Evolutionary conservation across 2,797 vertebrate genomes (phyloP).

Genomic region (Muscicapa comitata): DNA sequence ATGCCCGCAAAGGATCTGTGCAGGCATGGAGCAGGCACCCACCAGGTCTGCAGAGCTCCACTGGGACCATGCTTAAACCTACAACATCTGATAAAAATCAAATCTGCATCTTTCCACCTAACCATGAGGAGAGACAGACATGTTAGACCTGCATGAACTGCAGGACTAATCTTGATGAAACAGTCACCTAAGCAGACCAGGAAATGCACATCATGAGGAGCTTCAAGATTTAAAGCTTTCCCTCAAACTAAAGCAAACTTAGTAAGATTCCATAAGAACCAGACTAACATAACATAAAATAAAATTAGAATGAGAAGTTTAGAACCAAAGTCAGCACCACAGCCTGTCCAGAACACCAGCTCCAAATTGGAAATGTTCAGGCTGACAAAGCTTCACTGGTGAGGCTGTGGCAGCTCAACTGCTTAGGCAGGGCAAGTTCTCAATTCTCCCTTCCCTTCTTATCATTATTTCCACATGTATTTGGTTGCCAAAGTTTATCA

Average conservation of each 20-base stretch:
- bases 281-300: background rate
- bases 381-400: background rate
- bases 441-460: background rate
- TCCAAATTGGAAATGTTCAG: background rate
- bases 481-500: background rate
- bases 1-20: accelerated
- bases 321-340: background rate
- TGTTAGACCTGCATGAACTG: background rate
- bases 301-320: background rate
- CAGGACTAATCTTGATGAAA: background rate
- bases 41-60: background rate
- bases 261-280: background rate
- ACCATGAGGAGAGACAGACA: background rate
- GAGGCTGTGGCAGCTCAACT: background rate
- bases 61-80: background rate
- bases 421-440: background rate
- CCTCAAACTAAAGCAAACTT: background rate
- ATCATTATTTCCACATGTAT: background rate
- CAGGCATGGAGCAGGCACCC: background rate
- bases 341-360: background rate
- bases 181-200: background rate
- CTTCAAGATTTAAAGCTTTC: background rate
- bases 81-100: background rate
- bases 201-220: background rate
- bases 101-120: background rate